Conservation (phyloP, 2,888 invertebrate genomes). For the Microctonus hyperodae region DNA sequence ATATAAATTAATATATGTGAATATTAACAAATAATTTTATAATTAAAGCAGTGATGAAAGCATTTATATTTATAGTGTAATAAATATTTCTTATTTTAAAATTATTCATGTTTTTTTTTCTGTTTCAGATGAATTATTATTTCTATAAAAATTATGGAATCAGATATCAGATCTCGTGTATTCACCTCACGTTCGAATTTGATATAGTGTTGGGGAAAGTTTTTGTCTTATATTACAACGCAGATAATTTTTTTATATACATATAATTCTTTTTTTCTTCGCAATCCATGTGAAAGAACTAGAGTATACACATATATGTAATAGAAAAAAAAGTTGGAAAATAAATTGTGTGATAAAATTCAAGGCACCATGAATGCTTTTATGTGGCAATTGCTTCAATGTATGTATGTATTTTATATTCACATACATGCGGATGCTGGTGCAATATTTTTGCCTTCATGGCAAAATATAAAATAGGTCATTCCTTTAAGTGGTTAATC, state of each 20-base stretch:
- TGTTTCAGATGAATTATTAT: not conserved
- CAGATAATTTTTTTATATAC: too few relatives aligned
- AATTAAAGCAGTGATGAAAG: not conserved
- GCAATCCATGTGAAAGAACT: not conserved
- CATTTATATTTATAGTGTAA: too few relatives aligned
- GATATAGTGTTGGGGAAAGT: not conserved
- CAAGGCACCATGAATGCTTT: not conserved
- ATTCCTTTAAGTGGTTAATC: not conserved
- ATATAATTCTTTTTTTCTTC: too few relatives aligned
- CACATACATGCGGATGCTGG: not conserved
- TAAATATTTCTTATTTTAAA: too few relatives aligned
- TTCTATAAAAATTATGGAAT: not conserved
- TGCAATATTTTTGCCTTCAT: not conserved
- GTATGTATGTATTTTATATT: not conserved
- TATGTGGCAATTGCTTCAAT: not conserved
- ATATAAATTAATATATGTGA: not conserved
- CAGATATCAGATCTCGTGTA: not conserved
- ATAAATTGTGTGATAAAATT: too few relatives aligned
- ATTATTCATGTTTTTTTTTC: not conserved
- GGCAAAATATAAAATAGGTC: not conserved
- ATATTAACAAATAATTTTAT: not conserved
- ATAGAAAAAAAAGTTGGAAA: too few relatives aligned
- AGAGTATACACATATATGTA: not conserved
- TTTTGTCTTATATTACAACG: too few relatives aligned
- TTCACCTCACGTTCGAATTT: not conserved